These are phyloP conservation scores for Dufourea novaeangliae DNA, from an alignment of 1,140 invertebrate species.

Conservation along the genomic window DNA sequence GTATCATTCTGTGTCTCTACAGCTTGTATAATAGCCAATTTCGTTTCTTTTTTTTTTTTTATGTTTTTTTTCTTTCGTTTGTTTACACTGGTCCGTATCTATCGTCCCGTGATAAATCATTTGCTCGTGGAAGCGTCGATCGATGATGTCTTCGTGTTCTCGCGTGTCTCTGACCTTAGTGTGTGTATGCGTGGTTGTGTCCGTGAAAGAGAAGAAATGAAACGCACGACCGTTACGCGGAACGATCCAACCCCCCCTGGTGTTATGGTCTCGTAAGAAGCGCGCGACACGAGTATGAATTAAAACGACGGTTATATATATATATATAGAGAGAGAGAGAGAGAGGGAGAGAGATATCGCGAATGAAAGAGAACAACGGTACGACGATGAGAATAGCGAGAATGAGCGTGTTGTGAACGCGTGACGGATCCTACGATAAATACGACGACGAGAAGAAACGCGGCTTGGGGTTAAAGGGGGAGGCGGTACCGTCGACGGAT, in stretches of 20 bases:
- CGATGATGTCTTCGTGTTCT: background rate
- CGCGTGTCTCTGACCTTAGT: too few species aligned
- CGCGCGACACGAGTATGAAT: slow-evolving; percentile 41
- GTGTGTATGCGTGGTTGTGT: background rate
- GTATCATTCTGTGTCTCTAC: background rate
- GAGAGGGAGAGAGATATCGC: too few species aligned
- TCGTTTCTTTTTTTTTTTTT: too few species aligned
- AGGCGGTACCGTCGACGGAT: slow-evolving; percentile 61
- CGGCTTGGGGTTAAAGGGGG: too few species aligned
- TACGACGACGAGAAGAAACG: slow-evolving; percentile 36
- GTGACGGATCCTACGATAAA: slow-evolving; percentile 15
- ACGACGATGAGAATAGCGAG: slow-evolving; percentile 9
- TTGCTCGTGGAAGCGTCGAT: slow-evolving; percentile 29
- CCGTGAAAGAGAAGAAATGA: background rate
- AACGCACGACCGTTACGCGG: background rate
- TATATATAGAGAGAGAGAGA: too few species aligned
- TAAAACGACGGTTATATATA: slow-evolving; percentile 21
- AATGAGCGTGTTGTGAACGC: slow-evolving; percentile 11
- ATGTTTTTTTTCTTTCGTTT: too few species aligned
- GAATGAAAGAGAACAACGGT: slow-evolving; percentile 24
- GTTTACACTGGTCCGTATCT: slow-evolving; percentile 22
- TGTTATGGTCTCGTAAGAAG: slow-evolving; percentile 10
- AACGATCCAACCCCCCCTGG: background rate
- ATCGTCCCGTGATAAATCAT: background rate
- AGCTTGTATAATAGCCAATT: slow-evolving; percentile 29